Base-by-base conservation (phyloP, 2,113 vertebrate species). In the Mesitornis unicolor region DNA sequence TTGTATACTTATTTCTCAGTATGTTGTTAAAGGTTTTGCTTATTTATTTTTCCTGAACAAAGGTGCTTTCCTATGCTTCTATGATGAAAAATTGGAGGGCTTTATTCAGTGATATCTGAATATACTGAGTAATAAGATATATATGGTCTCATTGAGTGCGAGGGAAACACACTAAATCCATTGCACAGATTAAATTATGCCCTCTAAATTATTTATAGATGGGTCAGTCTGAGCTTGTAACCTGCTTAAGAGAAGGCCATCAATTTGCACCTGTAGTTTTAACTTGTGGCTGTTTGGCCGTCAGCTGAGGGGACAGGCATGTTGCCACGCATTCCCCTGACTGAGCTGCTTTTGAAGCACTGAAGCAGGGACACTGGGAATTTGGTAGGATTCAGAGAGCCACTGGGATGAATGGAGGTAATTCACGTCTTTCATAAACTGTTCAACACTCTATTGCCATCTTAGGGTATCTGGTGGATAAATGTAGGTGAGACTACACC, bases 161-260 rank as follows among this genome's bases (percentile, higher is more conserved):
- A 24, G n/a, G n/a, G 31, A 91, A 87, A 63, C 18, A 56, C 26
- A 64, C 4, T 31, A 64, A 93, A 70, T 54, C n/a, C 31, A 84
- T 3, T 16, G 28, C 43, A 87, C 9, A 68, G 35, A 82, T 85
- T 82, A 79, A 81, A 93, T 78, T 47, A 83, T 61, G 53, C 19
- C 17, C 63, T 76, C 48, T 78, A 53, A 87, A 90, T 60, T 90
- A 84, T 79, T 90, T 88, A 82, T 13, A 76, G 70, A 47, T 5
- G 16, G 17, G 69, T 82, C 74, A 90, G 48, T 51, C 43, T 84
- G 57, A 76, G 48, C 45, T 56, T 57, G 36, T 35, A 76, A 67
- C 48, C 36, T 80, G 40, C 28, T 76, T 67, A 68, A 56, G 50
- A 60, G 60, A 67, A 75, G 71, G 71, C 31, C 71, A 90, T 57